phyloP scores from a whole-genome alignment of 2,888 invertebrate species.

The Mythimna lalbum region DNA sequence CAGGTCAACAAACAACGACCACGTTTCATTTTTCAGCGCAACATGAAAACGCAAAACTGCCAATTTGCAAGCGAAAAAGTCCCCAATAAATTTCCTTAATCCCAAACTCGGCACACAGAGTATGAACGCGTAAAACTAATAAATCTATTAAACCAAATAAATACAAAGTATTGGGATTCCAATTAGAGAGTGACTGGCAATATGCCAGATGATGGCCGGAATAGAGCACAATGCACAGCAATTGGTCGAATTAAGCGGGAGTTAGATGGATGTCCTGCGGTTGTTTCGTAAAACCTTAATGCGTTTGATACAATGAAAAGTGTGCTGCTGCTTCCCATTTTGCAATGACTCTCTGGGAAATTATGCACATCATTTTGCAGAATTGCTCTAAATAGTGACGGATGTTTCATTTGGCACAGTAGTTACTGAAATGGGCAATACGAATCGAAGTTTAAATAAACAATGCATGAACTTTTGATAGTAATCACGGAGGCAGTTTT shows the following conservation, averaged over 20 bases:
- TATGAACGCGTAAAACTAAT: constrained; percentile 53
- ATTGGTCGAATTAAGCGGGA: constrained; percentile 63
- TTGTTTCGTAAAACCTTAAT: constrained; percentile 37
- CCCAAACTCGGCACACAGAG: constrained; percentile 37
- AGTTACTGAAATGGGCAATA: too few relatives aligned
- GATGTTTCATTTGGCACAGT: not conserved
- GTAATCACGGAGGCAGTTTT: not conserved
- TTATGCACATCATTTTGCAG: not conserved
- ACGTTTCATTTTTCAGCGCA: constrained; percentile 48
- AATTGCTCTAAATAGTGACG: not conserved
- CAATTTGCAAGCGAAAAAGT: constrained; percentile 54
- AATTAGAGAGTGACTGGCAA: constrained; percentile 62
- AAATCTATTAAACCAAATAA: constrained; percentile 63
- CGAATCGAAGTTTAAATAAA: not conserved
- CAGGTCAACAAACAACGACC: constrained; percentile 55
- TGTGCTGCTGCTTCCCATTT: constrained; percentile 27
- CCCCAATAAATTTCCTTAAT: constrained; percentile 47
- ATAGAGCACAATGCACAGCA: constrained; percentile 56
- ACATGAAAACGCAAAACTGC: constrained; percentile 37
- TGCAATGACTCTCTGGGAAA: constrained; percentile 16
- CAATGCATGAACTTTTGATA: not conserved
- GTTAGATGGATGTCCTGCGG: constrained; percentile 63
- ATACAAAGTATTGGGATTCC: constrained; percentile 63
- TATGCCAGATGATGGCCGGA: constrained; percentile 58
- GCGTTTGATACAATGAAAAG: constrained; percentile 46